A percentile compares a stretch with the other conserved stretches of the same genome.
Conservation (phyloP, 1,140 invertebrate genomes). For the Armadillidium nasatum region DNA sequence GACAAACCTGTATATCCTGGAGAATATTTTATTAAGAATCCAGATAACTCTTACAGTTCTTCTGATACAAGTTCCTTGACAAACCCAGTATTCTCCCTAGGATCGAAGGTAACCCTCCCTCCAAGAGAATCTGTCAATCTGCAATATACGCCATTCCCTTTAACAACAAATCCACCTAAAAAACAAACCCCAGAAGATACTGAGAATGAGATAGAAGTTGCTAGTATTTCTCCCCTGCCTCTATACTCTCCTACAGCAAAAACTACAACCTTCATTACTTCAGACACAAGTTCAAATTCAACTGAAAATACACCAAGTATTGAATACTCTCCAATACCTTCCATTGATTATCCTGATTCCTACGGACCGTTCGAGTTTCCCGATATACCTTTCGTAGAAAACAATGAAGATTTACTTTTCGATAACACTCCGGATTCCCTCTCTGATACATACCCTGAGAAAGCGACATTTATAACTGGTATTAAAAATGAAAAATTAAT, state of each 20-base stretch:
- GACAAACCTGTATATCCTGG: conserved; percentile 36
- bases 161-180: conserved; percentile 41
- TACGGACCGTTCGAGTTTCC: conserved; percentile 32
- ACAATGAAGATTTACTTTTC: conserved; percentile 6
- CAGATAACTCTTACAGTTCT: conserved; percentile 29
- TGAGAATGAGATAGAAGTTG: too few species aligned
- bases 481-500: background rate
- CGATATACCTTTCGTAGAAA: conserved; percentile 20
- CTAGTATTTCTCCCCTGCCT: too few species aligned
- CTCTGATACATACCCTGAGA: background rate
- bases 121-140: conserved; percentile 33
- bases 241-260: too few species aligned
- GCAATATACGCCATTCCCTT: conserved; percentile 41
- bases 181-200: background rate
- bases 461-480: background rate
- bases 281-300: background rate
- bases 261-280: too few species aligned
- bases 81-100: conserved; percentile 38
- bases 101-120: conserved; percentile 25
- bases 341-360: conserved; percentile 35
- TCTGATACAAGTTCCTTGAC: conserved; percentile 14
- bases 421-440: background rate
- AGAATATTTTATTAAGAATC: conserved; percentile 34
- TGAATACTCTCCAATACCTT: conserved; percentile 37
- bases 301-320: conserved; percentile 28